A percentile compares a stretch with the other conserved stretches of the same genome.
phyloP scores from a whole-genome alignment of 2,113 vertebrate species.

The Xiphorhynchus elegans region DNA sequence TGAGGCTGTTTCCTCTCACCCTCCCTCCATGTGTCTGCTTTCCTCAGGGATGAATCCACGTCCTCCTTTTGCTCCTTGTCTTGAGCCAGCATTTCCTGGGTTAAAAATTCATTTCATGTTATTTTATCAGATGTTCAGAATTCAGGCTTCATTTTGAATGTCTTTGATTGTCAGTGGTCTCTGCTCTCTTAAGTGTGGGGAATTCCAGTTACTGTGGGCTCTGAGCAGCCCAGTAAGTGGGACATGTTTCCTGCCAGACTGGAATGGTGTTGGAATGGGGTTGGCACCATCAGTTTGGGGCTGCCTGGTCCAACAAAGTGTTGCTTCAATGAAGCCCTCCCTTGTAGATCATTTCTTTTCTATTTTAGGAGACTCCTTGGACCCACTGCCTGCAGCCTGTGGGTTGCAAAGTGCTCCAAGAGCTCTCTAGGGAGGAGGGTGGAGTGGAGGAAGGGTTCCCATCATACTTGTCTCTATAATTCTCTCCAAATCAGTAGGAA shows the following conservation, averaged over 20 bases:
- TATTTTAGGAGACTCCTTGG: background rate
- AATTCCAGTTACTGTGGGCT: background rate
- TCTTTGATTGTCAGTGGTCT: background rate
- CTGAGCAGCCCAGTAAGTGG: background rate
- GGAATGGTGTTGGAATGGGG: background rate
- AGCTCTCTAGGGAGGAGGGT: background rate
- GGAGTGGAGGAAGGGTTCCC: background rate
- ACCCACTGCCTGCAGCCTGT: background rate
- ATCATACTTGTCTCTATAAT: background rate
- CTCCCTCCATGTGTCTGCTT: accelerated
- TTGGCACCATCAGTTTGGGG: background rate
- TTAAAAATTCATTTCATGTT: accelerated
- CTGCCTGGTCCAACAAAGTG: background rate
- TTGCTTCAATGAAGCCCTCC: background rate
- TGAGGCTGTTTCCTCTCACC: accelerated
- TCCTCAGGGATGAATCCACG: background rate
- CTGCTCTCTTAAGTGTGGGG: background rate
- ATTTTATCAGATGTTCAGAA: background rate
- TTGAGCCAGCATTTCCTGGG: background rate
- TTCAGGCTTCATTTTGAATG: background rate
- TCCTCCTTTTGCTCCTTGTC: accelerated
- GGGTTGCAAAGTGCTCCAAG: background rate
- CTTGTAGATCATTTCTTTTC: background rate
- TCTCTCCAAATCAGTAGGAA: background rate
- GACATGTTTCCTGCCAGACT: background rate